A percentile compares a stretch with the other conserved stretches of the same genome.
Conservation (phyloP, 2,797 vertebrate species). For the Eulemur mongoz region DNA sequence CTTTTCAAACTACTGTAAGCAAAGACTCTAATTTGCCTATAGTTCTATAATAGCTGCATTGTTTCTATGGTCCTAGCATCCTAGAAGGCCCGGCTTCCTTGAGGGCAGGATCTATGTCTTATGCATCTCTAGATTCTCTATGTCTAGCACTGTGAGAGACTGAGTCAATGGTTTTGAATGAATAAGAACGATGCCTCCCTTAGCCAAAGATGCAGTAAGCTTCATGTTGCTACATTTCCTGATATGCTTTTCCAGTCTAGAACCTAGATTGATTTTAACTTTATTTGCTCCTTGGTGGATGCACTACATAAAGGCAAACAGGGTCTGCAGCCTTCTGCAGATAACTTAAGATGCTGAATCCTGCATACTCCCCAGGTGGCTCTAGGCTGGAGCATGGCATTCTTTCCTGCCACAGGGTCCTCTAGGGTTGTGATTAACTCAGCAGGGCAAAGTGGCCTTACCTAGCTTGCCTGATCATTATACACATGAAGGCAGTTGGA, state of each 20-base stretch:
- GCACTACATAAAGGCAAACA: neutral
- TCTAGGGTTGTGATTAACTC: constrained; percentile 60
- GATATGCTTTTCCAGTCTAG: neutral
- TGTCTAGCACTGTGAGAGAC: neutral
- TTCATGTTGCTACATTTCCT: neutral
- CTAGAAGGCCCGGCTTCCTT: neutral
- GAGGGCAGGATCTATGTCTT: neutral
- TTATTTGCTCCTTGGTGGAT: neutral
- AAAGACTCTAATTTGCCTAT: no score
- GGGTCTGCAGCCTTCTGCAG: neutral
- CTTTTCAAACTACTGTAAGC: neutral
- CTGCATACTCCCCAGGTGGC: accelerated
- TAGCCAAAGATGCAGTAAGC: neutral
- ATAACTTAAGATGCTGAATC: accelerated
- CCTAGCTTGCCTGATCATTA: constrained; percentile 28
- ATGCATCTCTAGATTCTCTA: neutral
- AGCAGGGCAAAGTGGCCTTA: constrained; percentile 16
- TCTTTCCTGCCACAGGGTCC: accelerated
- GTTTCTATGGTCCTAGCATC: accelerated
- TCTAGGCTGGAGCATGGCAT: neutral
- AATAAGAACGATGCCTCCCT: neutral
- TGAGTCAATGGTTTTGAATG: neutral
- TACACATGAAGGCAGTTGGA: constrained; percentile 46
- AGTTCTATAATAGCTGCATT: no score
- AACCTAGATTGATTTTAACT: neutral